Evolutionary conservation across 1,140 invertebrate genomes (phyloP), one percentile per base, ranked within the genome.

Genomic region (Drosophila ananassae): DNA sequence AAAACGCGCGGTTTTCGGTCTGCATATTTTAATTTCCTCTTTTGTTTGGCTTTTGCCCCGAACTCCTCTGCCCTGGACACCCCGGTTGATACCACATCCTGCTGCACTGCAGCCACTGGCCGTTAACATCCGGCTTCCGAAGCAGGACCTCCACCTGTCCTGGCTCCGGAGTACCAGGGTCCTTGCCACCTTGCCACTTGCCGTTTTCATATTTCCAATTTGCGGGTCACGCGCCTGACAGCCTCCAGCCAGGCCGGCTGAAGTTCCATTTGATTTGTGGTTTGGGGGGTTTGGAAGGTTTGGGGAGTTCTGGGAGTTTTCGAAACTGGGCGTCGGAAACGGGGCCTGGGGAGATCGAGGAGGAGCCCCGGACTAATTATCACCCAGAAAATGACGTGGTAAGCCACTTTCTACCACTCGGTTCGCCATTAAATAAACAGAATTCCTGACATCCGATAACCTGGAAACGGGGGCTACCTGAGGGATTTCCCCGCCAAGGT

Each of bases 1-100:
- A 87, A 87, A 87, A 89, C 82, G 82, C 80, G 80, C 71, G 82
- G 83, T 87, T 87, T 87, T 87, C 62, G 71, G 75, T 82, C 66
- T 76, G 82, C 82, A 87, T 87, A 87, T 87, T 87, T 87, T 87
- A 87, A 87, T 87, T 87, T 87, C 82, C 82, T 87, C 83, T 87
- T 87, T 85, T 85, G 78, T 87, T 61, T 67, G 73, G 56, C 37
- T 47, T 47, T 22, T 22, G 17, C 72, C 50, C 25, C 55, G 21
- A 39, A 4, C 17, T 53, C 13, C 28, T 32, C 24, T n/a, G 9
- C 50, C 50, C 28, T 41, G 32, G 32, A 9, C 34, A 1, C 2
- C 41, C 17, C 24, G 24, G 30, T 22, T 3, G 24, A 13, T 12
- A 28, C 63, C 63, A 67, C 77, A 71, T 84, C 81, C 77, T 74